These are phyloP conservation scores for Drosophila persimilis DNA, from an alignment of 1,140 invertebrate genomes.

Conservation along the genomic window DNA sequence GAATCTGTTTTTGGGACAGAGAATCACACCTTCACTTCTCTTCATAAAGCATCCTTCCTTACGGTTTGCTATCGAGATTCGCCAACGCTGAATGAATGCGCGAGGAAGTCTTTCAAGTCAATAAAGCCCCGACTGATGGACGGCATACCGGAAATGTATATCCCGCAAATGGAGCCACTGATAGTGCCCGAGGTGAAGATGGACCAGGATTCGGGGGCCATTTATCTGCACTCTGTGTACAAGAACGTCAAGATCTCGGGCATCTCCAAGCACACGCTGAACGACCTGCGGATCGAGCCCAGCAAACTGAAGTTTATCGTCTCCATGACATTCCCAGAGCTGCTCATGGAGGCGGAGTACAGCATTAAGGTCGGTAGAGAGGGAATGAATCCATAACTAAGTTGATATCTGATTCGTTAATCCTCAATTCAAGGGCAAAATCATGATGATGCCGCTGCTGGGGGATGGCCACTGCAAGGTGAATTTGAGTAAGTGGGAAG, in stretches of 20 bases:
- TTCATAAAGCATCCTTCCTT: slow-evolving; percentile 86
- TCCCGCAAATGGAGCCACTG: slow-evolving; percentile 87
- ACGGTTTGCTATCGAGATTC: slow-evolving; percentile 86
- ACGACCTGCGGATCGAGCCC: slow-evolving; percentile 83
- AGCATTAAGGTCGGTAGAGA: slow-evolving; percentile 84
- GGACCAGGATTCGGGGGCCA: slow-evolving; percentile 77
- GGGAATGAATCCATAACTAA: not conserved
- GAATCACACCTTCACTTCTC: not conserved
- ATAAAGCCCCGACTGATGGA: slow-evolving; percentile 84
- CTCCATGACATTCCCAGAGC: slow-evolving; percentile 84
- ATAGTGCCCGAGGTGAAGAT: slow-evolving; percentile 84
- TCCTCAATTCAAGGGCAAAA: slow-evolving; percentile 83
- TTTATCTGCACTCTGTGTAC: slow-evolving; percentile 73
- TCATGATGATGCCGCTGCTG: slow-evolving; percentile 86
- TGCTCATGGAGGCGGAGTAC: slow-evolving; percentile 85
- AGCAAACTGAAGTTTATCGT: slow-evolving; percentile 84
- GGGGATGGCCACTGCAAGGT: slow-evolving; percentile 85
- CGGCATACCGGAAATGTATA: slow-evolving; percentile 87
- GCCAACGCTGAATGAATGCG: slow-evolving; percentile 85
- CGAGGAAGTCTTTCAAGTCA: slow-evolving; percentile 84
- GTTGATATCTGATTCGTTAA: not conserved
- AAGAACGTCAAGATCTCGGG: slow-evolving; percentile 69
- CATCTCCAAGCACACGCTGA: slow-evolving; percentile 64
- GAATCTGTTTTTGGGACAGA: not conserved
- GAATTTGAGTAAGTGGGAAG: slow-evolving; percentile 84